Base-by-base conservation (phyloP, 2,888 invertebrate species). In the Synergus itoensis region DNA sequence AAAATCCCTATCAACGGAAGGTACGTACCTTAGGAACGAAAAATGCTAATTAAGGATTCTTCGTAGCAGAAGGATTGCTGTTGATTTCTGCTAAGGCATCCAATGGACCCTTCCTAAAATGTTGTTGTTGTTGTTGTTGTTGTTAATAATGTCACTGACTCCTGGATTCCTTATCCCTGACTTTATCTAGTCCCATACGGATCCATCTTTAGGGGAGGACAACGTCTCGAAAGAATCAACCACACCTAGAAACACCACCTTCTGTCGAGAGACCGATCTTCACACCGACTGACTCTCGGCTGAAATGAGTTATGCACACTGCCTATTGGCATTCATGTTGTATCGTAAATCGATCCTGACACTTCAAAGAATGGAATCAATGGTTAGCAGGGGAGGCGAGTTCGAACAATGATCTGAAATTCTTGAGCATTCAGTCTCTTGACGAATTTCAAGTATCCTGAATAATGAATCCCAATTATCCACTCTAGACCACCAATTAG, bases 291-390 rank as follows among this genome's bases (percentile, higher is more conserved):
- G 28, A 80, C 79, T 62, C 86, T 79, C 82, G 78, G 57, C 83
- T 62, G 82, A 80, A 86, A 88, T 88, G 87, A 88, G 82, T 88
- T 87, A 87, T 85, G 84, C 84, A 77, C 69, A 78, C 82, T 83
- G 86, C 84, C 84, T 87, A 88, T 88, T 87, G 88, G 85, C 84
- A 86, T 86, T 88, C 87, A 83, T 84, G 87, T 88, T 86, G 86
- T 83, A 86, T 87, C 89, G 87, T 89, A 90, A 89, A 89, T 90
- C 87, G 87, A 86, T 83, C 81, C 82, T 84, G 87, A 87, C 87
- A 87, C 87, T 86, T 82, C 81, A 84, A 82, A 84, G 89, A 90
- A 90, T 89, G 88, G 88, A 89, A 88, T 88, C 88, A 87, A 86
- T 86, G 88, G 87, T 87, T 88, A 88, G 87, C 88, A 84, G 85